phyloP scores from a whole-genome alignment of 92 coral and sea anemone species.

The Palythoa caribaeorum region DNA sequence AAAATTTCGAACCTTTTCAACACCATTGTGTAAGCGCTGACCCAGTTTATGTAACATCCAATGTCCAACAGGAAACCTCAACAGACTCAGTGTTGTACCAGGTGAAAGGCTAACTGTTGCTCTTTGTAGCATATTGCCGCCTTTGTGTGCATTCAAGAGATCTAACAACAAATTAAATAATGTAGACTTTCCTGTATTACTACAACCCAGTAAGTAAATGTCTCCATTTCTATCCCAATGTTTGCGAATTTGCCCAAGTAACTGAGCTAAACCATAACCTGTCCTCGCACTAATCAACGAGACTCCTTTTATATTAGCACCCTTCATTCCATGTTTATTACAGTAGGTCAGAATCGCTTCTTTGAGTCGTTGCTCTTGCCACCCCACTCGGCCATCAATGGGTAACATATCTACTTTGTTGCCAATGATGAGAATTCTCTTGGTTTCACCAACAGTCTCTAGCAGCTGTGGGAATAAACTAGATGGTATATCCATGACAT shows the following conservation, averaged over 20 bases:
- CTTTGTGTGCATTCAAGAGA: constrained; percentile 81
- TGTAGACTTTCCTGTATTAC: constrained; percentile 92
- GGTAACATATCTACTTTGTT: constrained; percentile 94
- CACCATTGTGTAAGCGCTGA: constrained; percentile 73
- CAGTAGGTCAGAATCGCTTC: constrained; percentile 61
- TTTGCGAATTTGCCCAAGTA: constrained; percentile 66
- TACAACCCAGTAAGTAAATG: constrained; percentile 86
- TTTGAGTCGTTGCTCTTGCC: constrained; percentile 73
- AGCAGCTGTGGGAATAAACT: constrained; percentile 77
- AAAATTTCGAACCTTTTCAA: constrained; percentile 64
- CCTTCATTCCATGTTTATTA: constrained; percentile 76
- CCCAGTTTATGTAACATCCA: constrained; percentile 81
- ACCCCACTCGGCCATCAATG: constrained; percentile 72
- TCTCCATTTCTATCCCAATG: constrained; percentile 94
- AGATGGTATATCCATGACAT: constrained; percentile 86
- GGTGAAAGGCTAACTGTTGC: constrained; percentile 87
- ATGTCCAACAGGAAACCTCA: constrained; percentile 86
- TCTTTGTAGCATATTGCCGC: constrained; percentile 85
- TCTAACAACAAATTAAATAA: constrained; percentile 89
- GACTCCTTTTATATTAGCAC: constrained; percentile 80
- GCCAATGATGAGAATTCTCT: constrained; percentile 87
- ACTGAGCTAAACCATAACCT: constrained; percentile 88
- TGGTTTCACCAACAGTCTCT: constrained; percentile 88
- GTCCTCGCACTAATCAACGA: constrained; percentile 87
- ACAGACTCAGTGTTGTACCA: constrained; percentile 85